Conservation (phyloP, 2,797 vertebrate genomes). For the Echeneis naucrates region DNA sequence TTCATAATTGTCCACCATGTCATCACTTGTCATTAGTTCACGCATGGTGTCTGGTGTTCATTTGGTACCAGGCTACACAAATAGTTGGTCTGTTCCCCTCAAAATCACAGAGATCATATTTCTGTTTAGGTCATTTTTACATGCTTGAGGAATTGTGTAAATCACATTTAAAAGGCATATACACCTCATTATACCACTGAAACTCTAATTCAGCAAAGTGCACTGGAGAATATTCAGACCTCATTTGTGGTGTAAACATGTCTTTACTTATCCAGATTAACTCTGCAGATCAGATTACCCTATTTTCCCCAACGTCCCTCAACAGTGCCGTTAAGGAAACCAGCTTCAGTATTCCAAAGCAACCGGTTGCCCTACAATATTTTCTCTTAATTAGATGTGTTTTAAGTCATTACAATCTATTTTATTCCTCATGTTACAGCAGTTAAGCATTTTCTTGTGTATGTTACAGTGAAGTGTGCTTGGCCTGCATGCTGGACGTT, state of each 20-base stretch:
- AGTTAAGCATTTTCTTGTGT: conserved; percentile 67
- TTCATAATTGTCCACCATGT: conserved; percentile 21
- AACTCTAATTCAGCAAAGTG: conserved; percentile 80
- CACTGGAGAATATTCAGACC: conserved; percentile 84
- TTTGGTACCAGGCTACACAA: conserved; percentile 57
- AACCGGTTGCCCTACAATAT: conserved; percentile 78
- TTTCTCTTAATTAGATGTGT: conserved; percentile 85
- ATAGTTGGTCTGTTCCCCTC: conserved; percentile 54
- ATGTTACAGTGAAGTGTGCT: conserved; percentile 68
- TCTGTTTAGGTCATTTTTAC: conserved; percentile 82
- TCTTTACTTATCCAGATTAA: conserved; percentile 87
- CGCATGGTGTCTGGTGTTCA: conserved; percentile 57
- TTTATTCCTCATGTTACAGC: conserved; percentile 80
- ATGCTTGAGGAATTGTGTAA: conserved; percentile 84
- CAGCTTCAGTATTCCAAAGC: conserved; percentile 68
- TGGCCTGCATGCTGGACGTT: conserved; percentile 61
- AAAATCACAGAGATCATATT: conserved; percentile 71
- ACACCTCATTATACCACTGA: conserved; percentile 81
- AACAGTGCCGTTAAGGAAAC: conserved; percentile 69
- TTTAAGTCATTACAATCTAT: conserved; percentile 84
- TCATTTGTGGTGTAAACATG: conserved; percentile 88
- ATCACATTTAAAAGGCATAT: conserved; percentile 83
- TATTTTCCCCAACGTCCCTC: conserved; percentile 62
- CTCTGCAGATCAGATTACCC: conserved; percentile 81
- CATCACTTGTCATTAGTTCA: conserved; percentile 51